Evolutionary conservation across 2,888 invertebrate species (phyloP), one percentile per base, ranked within the genome.

Genomic region (Apodemia zela): DNA sequence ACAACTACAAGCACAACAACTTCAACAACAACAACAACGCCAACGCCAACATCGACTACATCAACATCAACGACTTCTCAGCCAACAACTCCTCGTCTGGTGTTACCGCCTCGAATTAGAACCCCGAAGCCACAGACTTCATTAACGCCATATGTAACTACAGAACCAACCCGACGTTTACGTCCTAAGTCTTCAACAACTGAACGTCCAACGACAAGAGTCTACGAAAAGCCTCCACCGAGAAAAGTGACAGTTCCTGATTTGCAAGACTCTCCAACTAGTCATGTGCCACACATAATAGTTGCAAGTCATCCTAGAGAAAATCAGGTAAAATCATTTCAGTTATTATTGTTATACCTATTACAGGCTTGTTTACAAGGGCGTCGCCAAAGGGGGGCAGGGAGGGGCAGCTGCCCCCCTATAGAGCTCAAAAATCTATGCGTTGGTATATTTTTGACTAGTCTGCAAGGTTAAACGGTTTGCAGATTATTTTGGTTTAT

Each of bases 221-320:
- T 81, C 67, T 86, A 93, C 75, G 82, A 93, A 76, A 71, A 76
- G 17, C 80, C 91, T 65, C 77, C 86, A 0, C 79, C 81, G 47
- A 79, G 84, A 63, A 89, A 86, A 67, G 75, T 77, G 8, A 87
- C 87, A 0, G 75, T 78, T 0, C 70, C 74, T 60, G 85, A 93
- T 71, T 76, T 85, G 59, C 87, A 86, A 70, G 84, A 89, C 71
- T 81, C 90, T 57, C 83, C 85, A 13, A 85, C 87, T 1, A 89
- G 87, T 63, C 88, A 90, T 67, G 82, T 91, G 5, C 93, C 93
- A 7, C 93, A 93, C 64, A 92, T 93, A 49, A 94, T 94, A 29
- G 92, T 93, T 38, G 93, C 93, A 65, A 93, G 91, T 62, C 96
- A 96, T 91, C 96, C 96, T 3, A 95, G 95, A 80, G 97, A 97